These are phyloP conservation scores for Babyrousa celebensis DNA, from an alignment of 2,797 vertebrate genomes.

Conservation along the genomic window DNA sequence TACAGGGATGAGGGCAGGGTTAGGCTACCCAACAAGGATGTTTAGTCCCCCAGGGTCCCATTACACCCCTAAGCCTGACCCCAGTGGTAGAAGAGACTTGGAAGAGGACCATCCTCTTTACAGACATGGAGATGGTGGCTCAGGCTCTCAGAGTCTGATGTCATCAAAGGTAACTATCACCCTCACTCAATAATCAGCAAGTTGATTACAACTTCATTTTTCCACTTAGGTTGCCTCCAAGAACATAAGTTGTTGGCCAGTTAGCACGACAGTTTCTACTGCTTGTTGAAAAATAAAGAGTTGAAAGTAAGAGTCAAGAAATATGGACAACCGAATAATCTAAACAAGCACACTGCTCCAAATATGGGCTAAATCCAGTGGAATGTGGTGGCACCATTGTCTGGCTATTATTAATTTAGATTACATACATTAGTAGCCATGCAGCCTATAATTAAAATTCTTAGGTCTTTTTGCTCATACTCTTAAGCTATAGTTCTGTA, in stretches of 20 bases:
- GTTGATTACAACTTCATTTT: background rate
- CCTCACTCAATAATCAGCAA: background rate
- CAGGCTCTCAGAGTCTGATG: background rate
- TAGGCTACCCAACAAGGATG: background rate
- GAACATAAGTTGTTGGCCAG: background rate
- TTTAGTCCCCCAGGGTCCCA: background rate
- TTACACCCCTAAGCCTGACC: background rate
- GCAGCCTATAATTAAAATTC: background rate
- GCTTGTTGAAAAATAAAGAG: conserved; percentile 3
- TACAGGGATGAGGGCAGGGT: background rate
- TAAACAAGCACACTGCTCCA: background rate
- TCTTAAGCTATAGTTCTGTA: background rate
- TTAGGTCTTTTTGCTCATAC: background rate
- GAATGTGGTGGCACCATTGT: background rate
- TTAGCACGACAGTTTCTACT: background rate
- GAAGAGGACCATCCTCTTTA: background rate
- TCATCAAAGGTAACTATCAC: conserved; percentile 14
- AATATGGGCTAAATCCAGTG: background rate
- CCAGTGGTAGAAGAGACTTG: background rate
- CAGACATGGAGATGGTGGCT: background rate
- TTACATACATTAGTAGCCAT: background rate
- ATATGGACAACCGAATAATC: conserved; percentile 21
- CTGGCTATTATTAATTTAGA: background rate
- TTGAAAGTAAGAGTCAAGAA: background rate
- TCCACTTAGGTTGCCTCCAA: background rate